Percentiles rank a stretch among this genome's conserved stretches.
phyloP scores from a whole-genome alignment of 2,888 invertebrate genomes.

The Aproaerema taeniolella region DNA sequence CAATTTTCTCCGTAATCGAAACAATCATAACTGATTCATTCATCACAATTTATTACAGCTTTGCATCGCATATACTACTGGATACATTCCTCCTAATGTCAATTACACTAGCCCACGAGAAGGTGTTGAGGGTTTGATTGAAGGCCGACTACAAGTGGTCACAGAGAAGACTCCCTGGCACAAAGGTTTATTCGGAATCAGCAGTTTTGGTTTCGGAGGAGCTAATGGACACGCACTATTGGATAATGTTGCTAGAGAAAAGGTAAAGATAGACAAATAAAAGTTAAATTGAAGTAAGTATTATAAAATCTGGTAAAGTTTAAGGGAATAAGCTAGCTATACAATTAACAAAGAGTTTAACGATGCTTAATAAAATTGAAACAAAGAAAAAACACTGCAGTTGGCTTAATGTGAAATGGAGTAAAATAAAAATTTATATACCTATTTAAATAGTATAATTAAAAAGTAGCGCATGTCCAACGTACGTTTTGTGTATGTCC shows the following conservation, averaged over 20 bases:
- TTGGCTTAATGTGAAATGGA: too few relatives aligned
- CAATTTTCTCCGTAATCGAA: too few relatives aligned
- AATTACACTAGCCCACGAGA: constrained; percentile 69
- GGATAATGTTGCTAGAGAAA: constrained; percentile 11
- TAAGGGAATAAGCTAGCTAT: too few relatives aligned
- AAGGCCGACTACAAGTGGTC: constrained; percentile 15
- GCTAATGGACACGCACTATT: constrained; percentile 16
- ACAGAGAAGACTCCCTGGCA: constrained; percentile 15
- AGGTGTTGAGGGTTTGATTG: constrained; percentile 6
- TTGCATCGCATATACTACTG: constrained; percentile 71
- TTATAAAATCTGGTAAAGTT: too few relatives aligned
- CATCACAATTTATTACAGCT: constrained; percentile 64
- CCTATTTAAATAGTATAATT: too few relatives aligned
- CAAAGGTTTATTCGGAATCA: constrained; percentile 10
- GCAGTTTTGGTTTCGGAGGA: constrained; percentile 18
- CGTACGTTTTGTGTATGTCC: too few relatives aligned
- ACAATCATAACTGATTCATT: too few relatives aligned
- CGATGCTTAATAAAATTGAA: too few relatives aligned
- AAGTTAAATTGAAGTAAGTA: not conserved
- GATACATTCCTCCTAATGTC: constrained; percentile 85
- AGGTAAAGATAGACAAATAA: constrained; percentile 9
- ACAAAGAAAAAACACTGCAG: too few relatives aligned
- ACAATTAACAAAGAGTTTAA: too few relatives aligned
- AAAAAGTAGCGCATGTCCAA: too few relatives aligned
- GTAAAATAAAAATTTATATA: too few relatives aligned